A percentile compares a stretch with the other conserved stretches of the same genome.
phyloP scores from a whole-genome alignment of 2,113 vertebrate genomes.

The Motacilla alba region DNA sequence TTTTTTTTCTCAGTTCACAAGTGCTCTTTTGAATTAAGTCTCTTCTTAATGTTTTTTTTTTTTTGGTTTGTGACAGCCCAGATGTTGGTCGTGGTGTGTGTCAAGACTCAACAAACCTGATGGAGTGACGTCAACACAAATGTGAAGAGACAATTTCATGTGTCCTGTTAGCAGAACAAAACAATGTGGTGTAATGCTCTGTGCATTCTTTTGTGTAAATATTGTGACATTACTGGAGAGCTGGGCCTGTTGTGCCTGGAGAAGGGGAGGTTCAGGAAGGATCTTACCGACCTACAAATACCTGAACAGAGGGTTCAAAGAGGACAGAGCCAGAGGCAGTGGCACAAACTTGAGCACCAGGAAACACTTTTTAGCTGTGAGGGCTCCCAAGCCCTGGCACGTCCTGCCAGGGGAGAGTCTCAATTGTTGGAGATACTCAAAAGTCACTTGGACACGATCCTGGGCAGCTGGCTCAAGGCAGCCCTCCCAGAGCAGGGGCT shows the following conservation, averaged over 20 bases:
- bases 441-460: background rate
- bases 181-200: background rate
- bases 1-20: background rate
- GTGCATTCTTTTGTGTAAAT: background rate
- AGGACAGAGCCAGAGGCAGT: background rate
- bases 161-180: background rate
- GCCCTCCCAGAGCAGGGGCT: background rate
- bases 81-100: background rate
- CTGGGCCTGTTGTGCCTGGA: background rate
- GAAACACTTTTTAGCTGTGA: background rate
- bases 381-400: accelerated
- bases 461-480: background rate
- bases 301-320: background rate
- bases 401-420: no score
- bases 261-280: background rate
- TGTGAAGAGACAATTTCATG: background rate
- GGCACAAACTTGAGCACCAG: background rate
- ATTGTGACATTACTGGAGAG: background rate
- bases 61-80: background rate
- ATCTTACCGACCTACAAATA: background rate
- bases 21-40: background rate
- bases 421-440: background rate
- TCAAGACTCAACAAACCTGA: background rate
- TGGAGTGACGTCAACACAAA: background rate
- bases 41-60: background rate